Conservation (phyloP, 2,797 vertebrate species). For the Chiloscyllium punctatum region DNA sequence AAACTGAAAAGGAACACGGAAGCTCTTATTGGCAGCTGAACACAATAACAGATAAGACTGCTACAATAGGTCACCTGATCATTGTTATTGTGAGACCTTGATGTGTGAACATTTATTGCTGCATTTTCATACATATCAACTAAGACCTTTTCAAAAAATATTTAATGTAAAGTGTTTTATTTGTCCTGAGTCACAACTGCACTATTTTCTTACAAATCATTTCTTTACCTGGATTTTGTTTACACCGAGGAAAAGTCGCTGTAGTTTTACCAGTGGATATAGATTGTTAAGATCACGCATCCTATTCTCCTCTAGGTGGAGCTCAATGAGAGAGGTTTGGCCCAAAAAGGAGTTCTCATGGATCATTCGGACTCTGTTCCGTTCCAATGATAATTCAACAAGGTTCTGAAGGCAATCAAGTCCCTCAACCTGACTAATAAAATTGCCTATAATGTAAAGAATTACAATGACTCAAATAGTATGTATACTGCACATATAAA, state of each 20-base stretch:
- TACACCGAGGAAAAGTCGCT: conserved; percentile 68
- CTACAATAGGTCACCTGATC: not conserved
- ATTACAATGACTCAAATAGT: not conserved
- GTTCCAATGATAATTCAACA: conserved; percentile 69
- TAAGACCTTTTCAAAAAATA: not conserved
- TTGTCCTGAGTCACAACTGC: not conserved
- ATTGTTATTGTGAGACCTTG: not conserved
- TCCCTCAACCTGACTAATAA: conserved; percentile 75
- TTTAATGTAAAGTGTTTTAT: not conserved
- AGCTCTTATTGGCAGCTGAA: not conserved
- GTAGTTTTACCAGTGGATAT: conserved; percentile 60
- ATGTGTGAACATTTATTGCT: not conserved
- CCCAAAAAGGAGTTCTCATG: conserved; percentile 63
- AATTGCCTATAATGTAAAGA: conserved; percentile 61
- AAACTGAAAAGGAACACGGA: not conserved
- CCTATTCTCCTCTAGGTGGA: conserved; percentile 72
- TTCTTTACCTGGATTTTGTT: conserved; percentile 77
- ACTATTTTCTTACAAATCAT: not conserved
- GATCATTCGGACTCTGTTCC: conserved; percentile 69
- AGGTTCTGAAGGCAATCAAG: conserved; percentile 68
- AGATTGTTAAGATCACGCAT: conserved; percentile 69
- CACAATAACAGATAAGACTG: not conserved
- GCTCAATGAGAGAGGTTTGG: conserved; percentile 62
- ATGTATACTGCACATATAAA: not conserved
- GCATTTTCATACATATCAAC: not conserved